Percentiles rank a stretch among this genome's conserved stretches.
These are phyloP conservation scores for Pterobdella sp. DNA, from an alignment of 2,888 invertebrate genomes.

Conservation along the genomic window DNA sequence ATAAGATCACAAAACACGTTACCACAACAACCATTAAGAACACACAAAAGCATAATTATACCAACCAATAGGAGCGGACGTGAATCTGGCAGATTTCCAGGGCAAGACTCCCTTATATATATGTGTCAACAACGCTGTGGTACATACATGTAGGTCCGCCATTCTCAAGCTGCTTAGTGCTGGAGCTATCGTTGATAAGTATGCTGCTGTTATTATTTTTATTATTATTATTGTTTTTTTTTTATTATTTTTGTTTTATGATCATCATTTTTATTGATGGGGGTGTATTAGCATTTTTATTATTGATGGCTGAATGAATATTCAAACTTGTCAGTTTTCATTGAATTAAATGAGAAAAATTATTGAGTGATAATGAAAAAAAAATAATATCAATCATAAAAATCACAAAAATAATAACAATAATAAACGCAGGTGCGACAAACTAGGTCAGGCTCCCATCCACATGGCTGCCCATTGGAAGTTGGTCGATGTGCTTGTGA, in stretches of 20 bases:
- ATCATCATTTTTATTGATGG: background rate
- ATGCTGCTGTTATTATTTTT: constrained; percentile 30
- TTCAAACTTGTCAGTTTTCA: too few species aligned
- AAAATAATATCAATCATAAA: too few species aligned
- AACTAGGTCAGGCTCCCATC: constrained; percentile 46
- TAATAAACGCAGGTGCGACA: constrained; percentile 45
- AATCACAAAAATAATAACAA: too few species aligned
- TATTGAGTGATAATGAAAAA: too few species aligned
- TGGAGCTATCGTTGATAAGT: constrained; percentile 48
- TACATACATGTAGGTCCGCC: constrained; percentile 45
- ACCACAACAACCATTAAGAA: too few species aligned
- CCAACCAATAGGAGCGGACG: constrained; percentile 46
- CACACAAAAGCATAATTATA: background rate
- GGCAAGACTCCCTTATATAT: constrained; percentile 51
- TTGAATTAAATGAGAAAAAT: too few species aligned
- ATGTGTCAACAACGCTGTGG: constrained; percentile 52
- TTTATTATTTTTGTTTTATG: too few species aligned
- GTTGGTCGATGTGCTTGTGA: constrained; percentile 45
- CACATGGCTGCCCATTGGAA: constrained; percentile 51
- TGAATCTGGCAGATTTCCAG: constrained; percentile 48
- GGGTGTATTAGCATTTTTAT: background rate
- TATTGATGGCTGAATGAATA: background rate
- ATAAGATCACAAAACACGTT: too few species aligned
- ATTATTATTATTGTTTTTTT: too few species aligned
- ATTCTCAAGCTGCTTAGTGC: constrained; percentile 46